These are phyloP conservation scores for Zaprionus obscuricornis DNA, from an alignment of 2,888 invertebrate species.

Conservation along the genomic window DNA sequence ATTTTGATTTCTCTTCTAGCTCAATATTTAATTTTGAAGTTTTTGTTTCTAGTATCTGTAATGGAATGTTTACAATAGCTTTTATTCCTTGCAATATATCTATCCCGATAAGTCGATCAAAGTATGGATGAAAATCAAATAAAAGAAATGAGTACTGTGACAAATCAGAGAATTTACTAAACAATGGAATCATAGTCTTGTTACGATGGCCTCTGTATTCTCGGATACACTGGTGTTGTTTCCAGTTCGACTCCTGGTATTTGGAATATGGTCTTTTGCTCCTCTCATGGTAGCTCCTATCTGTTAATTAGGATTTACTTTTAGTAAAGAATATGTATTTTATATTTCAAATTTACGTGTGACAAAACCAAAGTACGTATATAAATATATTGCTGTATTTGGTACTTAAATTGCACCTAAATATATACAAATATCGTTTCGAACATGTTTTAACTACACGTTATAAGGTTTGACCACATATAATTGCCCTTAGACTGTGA, in stretches of 20 bases:
- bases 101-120: conserved; percentile 2
- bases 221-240: conserved; percentile 7
- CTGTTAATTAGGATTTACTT: neutral
- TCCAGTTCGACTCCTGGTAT: conserved; percentile 8
- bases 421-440: neutral
- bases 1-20: no score
- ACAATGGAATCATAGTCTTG: conserved; percentile 2
- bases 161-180: neutral
- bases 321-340: conserved; percentile 10
- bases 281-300: conserved; percentile 5
- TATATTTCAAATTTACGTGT: conserved; percentile 1
- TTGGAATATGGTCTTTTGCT: conserved; percentile 9
- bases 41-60: no score
- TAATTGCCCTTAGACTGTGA: neutral
- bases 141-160: conserved; percentile 2
- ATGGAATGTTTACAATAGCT: conserved; percentile 2
- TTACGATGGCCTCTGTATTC: conserved; percentile 12
- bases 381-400: conserved; percentile 1
- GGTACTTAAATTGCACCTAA: neutral
- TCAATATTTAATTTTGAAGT: no score
- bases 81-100: conserved; percentile 5
- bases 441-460: neutral
- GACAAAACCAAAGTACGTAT: neutral
- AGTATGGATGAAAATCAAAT: conserved; percentile 1
- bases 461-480: neutral